phyloP scores from a whole-genome alignment of 2,797 vertebrate species.

The Dicrostonyx torquatus region DNA sequence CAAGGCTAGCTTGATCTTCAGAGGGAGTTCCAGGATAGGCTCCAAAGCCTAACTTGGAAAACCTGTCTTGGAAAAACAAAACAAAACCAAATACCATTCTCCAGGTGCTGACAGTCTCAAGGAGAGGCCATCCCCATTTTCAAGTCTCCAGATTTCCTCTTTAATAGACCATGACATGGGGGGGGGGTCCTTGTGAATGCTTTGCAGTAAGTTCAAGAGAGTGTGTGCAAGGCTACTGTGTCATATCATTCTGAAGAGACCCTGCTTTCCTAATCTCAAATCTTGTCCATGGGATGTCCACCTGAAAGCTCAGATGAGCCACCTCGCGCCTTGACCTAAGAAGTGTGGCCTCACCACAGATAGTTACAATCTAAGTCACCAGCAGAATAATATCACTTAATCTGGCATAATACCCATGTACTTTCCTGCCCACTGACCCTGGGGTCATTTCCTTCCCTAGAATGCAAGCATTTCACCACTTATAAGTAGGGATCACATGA shows the following conservation, averaged over 20 bases:
- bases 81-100: not conserved
- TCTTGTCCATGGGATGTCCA: not conserved
- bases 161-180: not conserved
- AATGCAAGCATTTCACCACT: not conserved
- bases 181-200: not conserved
- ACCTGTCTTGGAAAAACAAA: not conserved
- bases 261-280: not conserved
- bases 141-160: not conserved
- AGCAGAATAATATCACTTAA: constrained; percentile 45
- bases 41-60: not conserved
- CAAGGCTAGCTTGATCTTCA: not conserved
- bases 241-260: not conserved
- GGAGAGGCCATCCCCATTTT: not conserved
- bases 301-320: constrained; percentile 27
- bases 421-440: not conserved
- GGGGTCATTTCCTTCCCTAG: constrained; percentile 24
- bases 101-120: not conserved
- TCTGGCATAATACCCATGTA: not conserved
- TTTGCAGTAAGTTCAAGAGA: not conserved
- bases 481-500: not conserved
- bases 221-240: not conserved
- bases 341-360: not conserved
- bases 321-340: not conserved
- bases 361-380: constrained; percentile 26
- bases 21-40: not conserved